Base-by-base conservation (phyloP, 2,797 vertebrate species). In the Halcyon smyrnensis region DNA sequence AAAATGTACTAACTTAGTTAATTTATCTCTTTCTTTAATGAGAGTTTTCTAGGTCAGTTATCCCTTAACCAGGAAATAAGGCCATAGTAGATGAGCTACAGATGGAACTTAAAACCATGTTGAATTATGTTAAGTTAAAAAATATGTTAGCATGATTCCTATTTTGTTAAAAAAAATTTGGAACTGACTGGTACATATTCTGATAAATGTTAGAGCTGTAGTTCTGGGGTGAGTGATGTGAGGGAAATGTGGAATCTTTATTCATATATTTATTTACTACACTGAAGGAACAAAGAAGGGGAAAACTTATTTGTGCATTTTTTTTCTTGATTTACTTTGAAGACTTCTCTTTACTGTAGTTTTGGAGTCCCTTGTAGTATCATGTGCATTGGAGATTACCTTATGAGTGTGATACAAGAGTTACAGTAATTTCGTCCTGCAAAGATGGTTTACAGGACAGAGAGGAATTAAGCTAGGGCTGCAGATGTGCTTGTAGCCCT, bases 41-140 rank as follows among this genome's bases (percentile, higher is more conserved):
- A 92, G 78, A 85, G 41, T 80, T 95, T 96, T 95, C 90, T 96
- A 93, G 92, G 89, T 97, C 94, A 97, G 71, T 17, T 76, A 5
- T 93, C 90, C 82, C 76, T 89, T 89, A 91, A 67, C 76, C 5
- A 0, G 76, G 85, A 85, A 95, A 95, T 88, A 95, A 95, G 91
- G 82, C 91, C 67, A 56, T 91, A 64, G 62, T 84, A 91, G 89
- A 87, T 37, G 60, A 15, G 63, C 89, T 80, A 36, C 79, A 91
- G 87, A 64, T 89, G 87, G 87, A 95, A 75, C 53, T 10, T 28
- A 54, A 88, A 89, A 46, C 65, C 65, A 15, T 34, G 57, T 71
- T 87, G 84, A 89, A 37, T 74, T 6, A 14, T 45, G 60, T 81
- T 34, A 65, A 69, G n/a, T 67, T 83, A 41, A 84, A 88, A 84